Evolutionary conservation across 2,113 vertebrate genomes (phyloP).

Genomic region (Scolopax mira): DNA sequence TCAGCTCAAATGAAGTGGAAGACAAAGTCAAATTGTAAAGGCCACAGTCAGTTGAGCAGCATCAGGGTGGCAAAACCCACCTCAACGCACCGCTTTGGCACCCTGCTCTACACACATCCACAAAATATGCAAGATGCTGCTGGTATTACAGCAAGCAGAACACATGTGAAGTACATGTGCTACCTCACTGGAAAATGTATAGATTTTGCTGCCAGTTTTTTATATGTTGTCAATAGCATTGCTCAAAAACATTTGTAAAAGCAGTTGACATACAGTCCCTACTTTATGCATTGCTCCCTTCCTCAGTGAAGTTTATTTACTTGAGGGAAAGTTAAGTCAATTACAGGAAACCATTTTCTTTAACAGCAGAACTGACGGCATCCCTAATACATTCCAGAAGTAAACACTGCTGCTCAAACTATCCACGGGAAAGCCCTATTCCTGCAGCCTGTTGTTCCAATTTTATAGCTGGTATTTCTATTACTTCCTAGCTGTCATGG

Average conservation of each 20-base stretch:
- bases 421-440: neutral
- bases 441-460: neutral
- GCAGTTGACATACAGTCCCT: neutral
- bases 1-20: neutral
- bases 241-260: neutral
- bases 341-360: neutral
- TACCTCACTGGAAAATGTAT: neutral
- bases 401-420: neutral
- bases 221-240: neutral
- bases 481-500: neutral
- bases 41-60: neutral
- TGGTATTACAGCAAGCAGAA: neutral
- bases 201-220: neutral
- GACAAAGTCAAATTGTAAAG: neutral
- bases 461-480: neutral
- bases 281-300: neutral
- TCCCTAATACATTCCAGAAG: neutral
- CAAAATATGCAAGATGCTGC: accelerated
- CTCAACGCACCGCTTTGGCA: accelerated
- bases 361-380: neutral
- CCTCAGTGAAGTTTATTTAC: neutral
- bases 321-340: neutral
- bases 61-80: neutral
- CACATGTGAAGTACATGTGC: accelerated
- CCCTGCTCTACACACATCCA: accelerated